phyloP scores from a whole-genome alignment of 2,797 vertebrate genomes.

The Myotis vivesi region DNA sequence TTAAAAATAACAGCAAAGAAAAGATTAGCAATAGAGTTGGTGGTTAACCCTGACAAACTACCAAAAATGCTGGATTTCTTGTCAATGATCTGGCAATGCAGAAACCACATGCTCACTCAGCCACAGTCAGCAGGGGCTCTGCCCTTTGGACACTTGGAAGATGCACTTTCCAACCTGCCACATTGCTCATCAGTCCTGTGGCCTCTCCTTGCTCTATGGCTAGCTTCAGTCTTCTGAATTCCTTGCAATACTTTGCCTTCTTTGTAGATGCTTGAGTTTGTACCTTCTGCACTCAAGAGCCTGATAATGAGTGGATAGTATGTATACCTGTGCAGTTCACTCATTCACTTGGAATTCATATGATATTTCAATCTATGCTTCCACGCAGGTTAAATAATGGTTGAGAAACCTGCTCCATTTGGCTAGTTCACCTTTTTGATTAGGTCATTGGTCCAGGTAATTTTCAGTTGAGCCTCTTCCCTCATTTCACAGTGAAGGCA shows the following conservation, averaged over 20 bases:
- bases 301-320: not conserved
- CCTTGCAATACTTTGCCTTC: not conserved
- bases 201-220: not conserved
- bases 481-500: not conserved
- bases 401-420: not conserved
- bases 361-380: not conserved
- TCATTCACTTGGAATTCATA: not conserved
- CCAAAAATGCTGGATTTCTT: not conserved
- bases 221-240: not conserved
- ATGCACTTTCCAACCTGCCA: not conserved
- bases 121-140: too few species aligned
- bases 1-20: slow-evolving; percentile 2
- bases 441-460: not conserved
- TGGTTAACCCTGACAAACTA: not conserved
- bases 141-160: not conserved
- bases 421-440: not conserved
- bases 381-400: not conserved
- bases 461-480: not conserved
- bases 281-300: not conserved
- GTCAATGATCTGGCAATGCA: not conserved
- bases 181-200: not conserved
- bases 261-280: not conserved
- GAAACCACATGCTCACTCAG: not conserved
- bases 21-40: not conserved
- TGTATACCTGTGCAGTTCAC: not conserved